phyloP scores from a whole-genome alignment of 92 coral and sea anemone genomes.

The Muricea muricata region DNA sequence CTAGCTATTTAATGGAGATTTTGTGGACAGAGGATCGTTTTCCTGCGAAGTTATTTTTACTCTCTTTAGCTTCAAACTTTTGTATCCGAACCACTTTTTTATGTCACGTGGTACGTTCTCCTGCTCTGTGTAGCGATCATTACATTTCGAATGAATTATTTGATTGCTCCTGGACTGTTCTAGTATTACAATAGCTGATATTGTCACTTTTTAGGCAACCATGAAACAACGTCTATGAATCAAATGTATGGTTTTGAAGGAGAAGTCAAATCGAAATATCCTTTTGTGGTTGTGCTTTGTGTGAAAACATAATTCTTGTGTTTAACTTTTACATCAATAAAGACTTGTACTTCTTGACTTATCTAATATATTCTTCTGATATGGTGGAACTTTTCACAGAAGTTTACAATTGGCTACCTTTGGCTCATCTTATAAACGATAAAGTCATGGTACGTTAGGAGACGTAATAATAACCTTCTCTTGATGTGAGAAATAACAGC shows the following conservation, averaged over 20 bases:
- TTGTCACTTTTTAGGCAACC: slow-evolving; percentile 74
- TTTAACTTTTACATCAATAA: neutral
- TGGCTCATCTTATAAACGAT: slow-evolving; percentile 87
- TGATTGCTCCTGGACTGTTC: too few species aligned
- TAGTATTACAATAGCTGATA: neutral
- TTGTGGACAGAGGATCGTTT: slow-evolving; percentile 99
- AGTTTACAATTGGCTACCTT: slow-evolving; percentile 97
- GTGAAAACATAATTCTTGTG: neutral
- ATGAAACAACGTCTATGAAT: slow-evolving; percentile 96
- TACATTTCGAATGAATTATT: too few species aligned
- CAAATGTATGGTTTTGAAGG: slow-evolving; percentile 99
- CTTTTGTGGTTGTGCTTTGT: slow-evolving; percentile 51
- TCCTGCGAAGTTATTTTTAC: slow-evolving; percentile 99
- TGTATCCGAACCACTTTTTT: slow-evolving; percentile 93
- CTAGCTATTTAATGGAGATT: slow-evolving; percentile 98
- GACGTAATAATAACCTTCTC: too few species aligned
- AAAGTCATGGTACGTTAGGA: slow-evolving; percentile 78
- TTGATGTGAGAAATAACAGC: too few species aligned
- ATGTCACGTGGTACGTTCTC: slow-evolving; percentile 98
- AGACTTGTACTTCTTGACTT: slow-evolving; percentile 54
- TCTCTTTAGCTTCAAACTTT: slow-evolving; percentile 88
- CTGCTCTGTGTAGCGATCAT: neutral
- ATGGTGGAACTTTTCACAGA: slow-evolving; percentile 97
- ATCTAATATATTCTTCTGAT: slow-evolving; percentile 80
- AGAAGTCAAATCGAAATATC: slow-evolving; percentile 97